Evolutionary conservation across 2,113 vertebrate genomes (phyloP).

Genomic region (Tautogolabrus adspersus): DNA sequence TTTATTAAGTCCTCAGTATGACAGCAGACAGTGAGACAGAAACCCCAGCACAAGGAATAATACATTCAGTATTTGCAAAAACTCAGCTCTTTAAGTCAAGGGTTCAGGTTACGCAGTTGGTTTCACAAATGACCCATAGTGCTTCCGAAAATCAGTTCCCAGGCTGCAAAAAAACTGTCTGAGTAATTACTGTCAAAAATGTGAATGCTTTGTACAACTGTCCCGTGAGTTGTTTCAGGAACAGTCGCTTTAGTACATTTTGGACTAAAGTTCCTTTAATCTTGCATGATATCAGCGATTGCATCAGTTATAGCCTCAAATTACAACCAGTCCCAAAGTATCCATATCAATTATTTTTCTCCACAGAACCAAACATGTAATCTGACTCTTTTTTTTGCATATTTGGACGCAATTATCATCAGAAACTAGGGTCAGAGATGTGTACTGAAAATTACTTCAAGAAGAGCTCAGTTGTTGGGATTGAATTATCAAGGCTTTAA

Average conservation of each 20-base stretch:
- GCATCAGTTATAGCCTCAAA: not conserved
- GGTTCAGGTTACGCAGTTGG: not conserved
- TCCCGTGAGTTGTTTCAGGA: not conserved
- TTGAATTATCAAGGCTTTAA: conserved; percentile 20
- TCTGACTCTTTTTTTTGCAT: no score
- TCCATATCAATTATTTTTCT: no score
- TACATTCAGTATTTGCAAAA: conserved; percentile 12
- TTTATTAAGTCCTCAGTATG: conserved; percentile 6
- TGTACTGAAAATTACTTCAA: conserved; percentile 16
- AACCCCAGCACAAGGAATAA: conserved; percentile 10
- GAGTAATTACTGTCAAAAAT: no score
- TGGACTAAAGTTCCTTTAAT: not conserved
- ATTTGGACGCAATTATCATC: not conserved
- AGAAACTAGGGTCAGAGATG: conserved; percentile 28
- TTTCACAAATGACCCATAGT: conserved; percentile 11
- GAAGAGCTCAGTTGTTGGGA: conserved; percentile 49
- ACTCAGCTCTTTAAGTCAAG: not conserved
- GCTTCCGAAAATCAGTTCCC: conserved; percentile 9
- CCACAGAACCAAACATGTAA: not conserved
- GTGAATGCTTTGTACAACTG: not conserved
- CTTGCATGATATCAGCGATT: not conserved
- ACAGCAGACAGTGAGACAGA: not conserved
- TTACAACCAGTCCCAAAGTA: not conserved
- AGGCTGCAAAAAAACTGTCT: not conserved
- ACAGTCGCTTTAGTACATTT: not conserved